phyloP scores from a whole-genome alignment of 2,888 invertebrate genomes.

The Rhogogaster chlorosoma region DNA sequence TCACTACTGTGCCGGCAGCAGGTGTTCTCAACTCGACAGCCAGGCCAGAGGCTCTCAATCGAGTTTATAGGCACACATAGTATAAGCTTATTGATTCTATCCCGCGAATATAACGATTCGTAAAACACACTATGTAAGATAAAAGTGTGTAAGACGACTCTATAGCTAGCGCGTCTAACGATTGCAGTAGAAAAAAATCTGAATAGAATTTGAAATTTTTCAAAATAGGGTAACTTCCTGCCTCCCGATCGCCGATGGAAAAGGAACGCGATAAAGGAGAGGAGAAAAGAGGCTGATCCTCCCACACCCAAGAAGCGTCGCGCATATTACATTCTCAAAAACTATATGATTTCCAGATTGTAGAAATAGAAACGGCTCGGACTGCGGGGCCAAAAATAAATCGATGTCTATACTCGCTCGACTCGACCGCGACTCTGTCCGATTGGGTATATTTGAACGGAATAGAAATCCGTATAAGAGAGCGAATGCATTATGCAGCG shows the following conservation, averaged over 20 bases:
- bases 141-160: neutral
- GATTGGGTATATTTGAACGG: neutral
- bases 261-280: neutral
- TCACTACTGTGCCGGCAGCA: neutral
- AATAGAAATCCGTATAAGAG: neutral
- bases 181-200: neutral
- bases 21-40: slow-evolving; percentile 22
- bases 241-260: neutral
- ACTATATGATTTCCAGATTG: neutral
- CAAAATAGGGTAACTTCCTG: neutral
- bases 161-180: neutral
- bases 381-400: slow-evolving; percentile 33
- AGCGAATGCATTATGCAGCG: neutral
- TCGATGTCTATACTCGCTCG: neutral
- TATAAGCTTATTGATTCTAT: slow-evolving; percentile 38
- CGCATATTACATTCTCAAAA: neutral
- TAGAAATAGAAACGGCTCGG: slow-evolving; percentile 23
- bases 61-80: neutral
- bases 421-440: neutral
- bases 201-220: neutral
- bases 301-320: neutral
- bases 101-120: slow-evolving; percentile 21
- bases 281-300: neutral
- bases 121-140: slow-evolving; percentile 1
- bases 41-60: slow-evolving; percentile 13